A percentile compares a stretch with the other conserved stretches of the same genome.
phyloP scores from a whole-genome alignment of 2,888 invertebrate genomes.

The Leptogaster cylindrica region DNA sequence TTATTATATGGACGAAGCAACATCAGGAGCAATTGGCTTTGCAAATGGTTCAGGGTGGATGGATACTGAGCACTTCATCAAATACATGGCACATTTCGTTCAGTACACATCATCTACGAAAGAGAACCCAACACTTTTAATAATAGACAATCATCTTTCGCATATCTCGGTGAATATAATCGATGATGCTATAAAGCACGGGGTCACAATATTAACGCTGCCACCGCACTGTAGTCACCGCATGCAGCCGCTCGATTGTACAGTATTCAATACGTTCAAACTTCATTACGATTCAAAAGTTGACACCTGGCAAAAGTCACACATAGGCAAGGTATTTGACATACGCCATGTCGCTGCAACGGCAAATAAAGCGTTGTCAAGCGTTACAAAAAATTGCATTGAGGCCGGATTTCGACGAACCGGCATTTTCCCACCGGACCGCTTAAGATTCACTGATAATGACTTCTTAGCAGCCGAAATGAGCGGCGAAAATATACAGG shows the following conservation, averaged over 20 bases:
- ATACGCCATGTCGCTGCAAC: background rate
- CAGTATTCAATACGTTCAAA: background rate
- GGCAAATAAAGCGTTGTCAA: no score
- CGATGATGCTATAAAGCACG: constrained; percentile 51
- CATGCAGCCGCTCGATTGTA: background rate
- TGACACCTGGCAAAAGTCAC: background rate
- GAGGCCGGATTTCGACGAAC: no score
- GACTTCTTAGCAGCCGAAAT: no score
- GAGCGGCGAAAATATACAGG: no score
- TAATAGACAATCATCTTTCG: constrained; percentile 48
- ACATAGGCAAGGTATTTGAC: background rate
- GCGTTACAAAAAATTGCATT: no score
- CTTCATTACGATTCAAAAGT: background rate
- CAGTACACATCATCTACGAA: background rate
- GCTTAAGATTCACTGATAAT: no score
- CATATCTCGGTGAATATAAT: constrained; percentile 49
- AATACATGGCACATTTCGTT: background rate
- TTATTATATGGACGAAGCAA: background rate
- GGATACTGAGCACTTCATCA: background rate
- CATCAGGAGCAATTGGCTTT: background rate
- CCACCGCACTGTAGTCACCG: background rate
- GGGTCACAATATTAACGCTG: constrained; percentile 44
- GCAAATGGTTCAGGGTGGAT: background rate
- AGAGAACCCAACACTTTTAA: constrained; percentile 42
- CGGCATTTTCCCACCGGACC: no score